Evolutionary conservation across 2,888 invertebrate genomes (phyloP), one percentile per base, ranked within the genome.

Genomic region (Acleris emargana): DNA sequence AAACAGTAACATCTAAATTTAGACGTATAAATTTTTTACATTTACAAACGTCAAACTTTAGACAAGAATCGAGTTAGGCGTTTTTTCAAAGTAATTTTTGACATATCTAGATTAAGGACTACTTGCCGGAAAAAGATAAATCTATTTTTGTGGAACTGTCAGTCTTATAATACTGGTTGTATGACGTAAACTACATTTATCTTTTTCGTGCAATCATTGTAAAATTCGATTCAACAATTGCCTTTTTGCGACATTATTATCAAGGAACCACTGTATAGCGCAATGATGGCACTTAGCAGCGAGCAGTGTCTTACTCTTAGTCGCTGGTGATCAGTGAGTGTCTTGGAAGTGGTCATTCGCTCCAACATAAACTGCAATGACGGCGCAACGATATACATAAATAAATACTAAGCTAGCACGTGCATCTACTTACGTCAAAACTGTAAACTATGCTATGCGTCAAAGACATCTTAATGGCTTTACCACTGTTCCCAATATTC

Each of bases 291-390:
- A 60, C 42, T 59, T 50, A 59, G 55, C 42, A 20, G 38, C 32
- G 59, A 67, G 71, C 69, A 83, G 84, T 85, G 86, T 95, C 97
- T 97, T 97, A 97, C 97, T 96, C 97, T 95, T 94, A 97, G 96
- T 93, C 95, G 96, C 95, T 96, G 96, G 94, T 96, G 96, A 91
- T 96, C 95, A 94, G 95, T 95, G 94, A 95, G 95, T 94, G 94
- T 95, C 94, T 95, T 95, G 94, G 96, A 95, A 94, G 96, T 95
- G 93, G 96, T 95, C 95, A 96, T 96, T 94, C 96, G 95, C 94
- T 97, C 96, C 95, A 97, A 96, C 96, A 97, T 95, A 91, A 94
- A 96, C 97, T 97, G 97, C 92, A 97, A 97, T 83, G 81, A 88
- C 80, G 85, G 82, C 74, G 75, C 74, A 70, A 76, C 79, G 78